phyloP scores from a whole-genome alignment of 1,140 invertebrate species.

The Lethrus apterus region DNA sequence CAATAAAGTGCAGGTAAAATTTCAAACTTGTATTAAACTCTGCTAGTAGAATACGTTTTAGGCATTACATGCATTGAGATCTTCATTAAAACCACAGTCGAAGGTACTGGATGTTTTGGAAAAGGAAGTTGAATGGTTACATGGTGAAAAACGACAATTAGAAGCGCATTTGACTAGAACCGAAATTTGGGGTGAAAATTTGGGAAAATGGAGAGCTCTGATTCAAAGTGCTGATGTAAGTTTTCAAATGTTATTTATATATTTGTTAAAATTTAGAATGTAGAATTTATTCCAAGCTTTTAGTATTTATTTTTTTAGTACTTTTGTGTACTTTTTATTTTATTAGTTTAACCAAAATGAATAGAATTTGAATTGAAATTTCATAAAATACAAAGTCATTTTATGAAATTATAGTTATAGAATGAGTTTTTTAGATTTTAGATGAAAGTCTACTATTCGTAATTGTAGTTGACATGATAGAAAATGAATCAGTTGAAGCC shows the following conservation, averaged over 20 bases:
- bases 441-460: conserved; percentile 76
- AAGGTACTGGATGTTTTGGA: conserved; percentile 68
- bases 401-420: conserved; percentile 49
- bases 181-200: conserved; percentile 80
- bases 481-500: conserved; percentile 50
- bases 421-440: too few species aligned
- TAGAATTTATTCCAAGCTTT: too few species aligned
- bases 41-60: conserved; percentile 32
- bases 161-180: conserved; percentile 80
- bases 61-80: conserved; percentile 69
- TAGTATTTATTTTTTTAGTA: too few species aligned
- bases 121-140: conserved; percentile 72
- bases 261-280: too few species aligned
- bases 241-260: too few species aligned
- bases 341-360: too few species aligned
- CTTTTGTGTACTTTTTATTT: too few species aligned
- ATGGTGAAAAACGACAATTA: conserved; percentile 66
- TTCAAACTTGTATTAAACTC: neutral
- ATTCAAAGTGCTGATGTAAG: conserved; percentile 72
- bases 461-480: conserved; percentile 69
- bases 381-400: too few species aligned
- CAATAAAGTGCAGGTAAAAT: conserved; percentile 63
- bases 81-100: conserved; percentile 68
- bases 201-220: conserved; percentile 76
- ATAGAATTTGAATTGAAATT: too few species aligned